Evolutionary conservation across 1,140 invertebrate species (phyloP), one percentile per base, ranked within the genome.

Genomic region (Myzus persicae): DNA sequence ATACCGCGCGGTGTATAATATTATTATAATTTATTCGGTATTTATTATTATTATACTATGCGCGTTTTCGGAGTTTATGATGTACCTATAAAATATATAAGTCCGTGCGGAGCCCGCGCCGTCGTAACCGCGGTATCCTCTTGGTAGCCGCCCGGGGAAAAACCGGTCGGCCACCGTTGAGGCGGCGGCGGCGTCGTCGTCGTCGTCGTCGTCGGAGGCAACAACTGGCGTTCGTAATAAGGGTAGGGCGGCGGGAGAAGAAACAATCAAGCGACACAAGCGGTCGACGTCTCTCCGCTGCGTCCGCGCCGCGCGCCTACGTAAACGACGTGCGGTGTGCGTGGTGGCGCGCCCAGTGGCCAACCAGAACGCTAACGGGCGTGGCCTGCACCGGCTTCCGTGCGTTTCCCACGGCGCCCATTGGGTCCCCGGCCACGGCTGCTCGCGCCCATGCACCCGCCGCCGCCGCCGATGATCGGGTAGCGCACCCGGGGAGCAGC

Each of bases 101-200:
- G 38, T 82, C n/a, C 84, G 26, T 46, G 40, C 14, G 42, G 42
- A 87, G 42, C 44, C 26, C 90, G 89, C 89, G 26, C 9, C 54
- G 90, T 92, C 90, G 67, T 82, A 92, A 82, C 26, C 91, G 91
- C 91, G 46, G 91, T 38, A 85, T 54, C 91, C n/a, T 93, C n/a
- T 85, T 93, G 54, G 91, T 93, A 93, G 91, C 91, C 91, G 91
- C 91, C 81, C 81, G 91, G 91, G 91, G 91, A 82, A 93, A 92
- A 93, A 93, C 91, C 91, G 91, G 91, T 93, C 91, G 91, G 91
- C 91, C 91, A 93, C 91, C 81, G 91, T 93, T 67, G 91, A 85
- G 76, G 90, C 90, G 76, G 59, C 67, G 76, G 8, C n/a, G n/a
- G n/a, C n/a, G n/a, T 44, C 42, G 42, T 9, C 7, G 42, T 44